Evolutionary conservation across 2,888 invertebrate species (phyloP), one percentile per base, ranked within the genome.

Genomic region (Leucophenga maculata): DNA sequence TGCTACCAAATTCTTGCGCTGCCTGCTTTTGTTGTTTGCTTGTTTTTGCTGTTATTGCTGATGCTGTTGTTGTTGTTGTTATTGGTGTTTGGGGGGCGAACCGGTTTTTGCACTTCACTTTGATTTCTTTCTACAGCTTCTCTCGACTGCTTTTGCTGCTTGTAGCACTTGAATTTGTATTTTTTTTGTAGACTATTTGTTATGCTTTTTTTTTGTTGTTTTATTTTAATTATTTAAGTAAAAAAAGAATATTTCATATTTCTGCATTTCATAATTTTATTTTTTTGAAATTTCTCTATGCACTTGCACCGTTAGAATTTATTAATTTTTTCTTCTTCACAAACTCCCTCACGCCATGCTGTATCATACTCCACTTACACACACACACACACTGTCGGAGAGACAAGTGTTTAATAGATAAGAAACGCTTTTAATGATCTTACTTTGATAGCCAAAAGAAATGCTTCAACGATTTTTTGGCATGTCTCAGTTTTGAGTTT

Each of bases 41-140:
- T 77, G 75, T 64, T 74, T 1, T 77, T 72, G 69, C 22, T 69
- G 60, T 72, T 67, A 65, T 67, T 68, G 69, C 57, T 74, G 55
- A 57, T 72, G 64, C 70, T 76, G 72, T 65, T 71, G 72, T 70
- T 68, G 55, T 72, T 67, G 66, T 67, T 68, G 69, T 65, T 74
- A 54, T 65, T 72, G 64, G 70, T 76, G 72, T 69, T 65, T 71
- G 72, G 70, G 72, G 76, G 83, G 77, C 77, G 79, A 79, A 80
- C 80, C 80, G 83, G 80, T 80, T 80, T 83, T 83, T 80, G 83
- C 80, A 83, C 83, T 80, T 78, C 80, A 80, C 82, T 78, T 52
- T 57, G 44, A 39, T 59, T 67, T 55, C 20, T 46, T 16, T 60
- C 48, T 64, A 46, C 50, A 46, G 16, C n/a, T 64, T 64, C 18